Percentiles rank a stretch among this genome's conserved stretches.
These are phyloP conservation scores for Xenops minutus DNA, from an alignment of 2,797 vertebrate species.

Conservation along the genomic window DNA sequence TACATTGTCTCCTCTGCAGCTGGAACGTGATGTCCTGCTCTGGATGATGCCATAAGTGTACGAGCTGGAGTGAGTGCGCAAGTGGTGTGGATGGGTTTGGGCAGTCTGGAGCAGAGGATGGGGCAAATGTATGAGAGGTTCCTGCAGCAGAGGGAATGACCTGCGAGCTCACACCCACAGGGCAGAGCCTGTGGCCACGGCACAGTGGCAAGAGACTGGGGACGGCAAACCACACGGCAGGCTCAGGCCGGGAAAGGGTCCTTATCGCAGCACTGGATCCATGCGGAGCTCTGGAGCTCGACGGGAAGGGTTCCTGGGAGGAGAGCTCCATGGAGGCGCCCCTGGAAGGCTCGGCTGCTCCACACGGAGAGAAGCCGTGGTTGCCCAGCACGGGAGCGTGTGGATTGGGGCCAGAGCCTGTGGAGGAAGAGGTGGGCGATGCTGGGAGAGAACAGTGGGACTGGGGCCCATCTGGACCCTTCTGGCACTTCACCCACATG, in stretches of 20 bases:
- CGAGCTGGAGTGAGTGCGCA: accelerated
- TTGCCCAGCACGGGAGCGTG: accelerated
- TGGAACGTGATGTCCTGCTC: not conserved
- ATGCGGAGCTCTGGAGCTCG: accelerated
- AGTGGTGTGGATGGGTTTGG: accelerated
- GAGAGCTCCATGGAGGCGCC: not conserved
- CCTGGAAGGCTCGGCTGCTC: not conserved
- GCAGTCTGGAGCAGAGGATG: not conserved
- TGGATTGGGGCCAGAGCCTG: not conserved
- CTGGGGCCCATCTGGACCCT: accelerated
- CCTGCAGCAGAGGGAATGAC: accelerated
- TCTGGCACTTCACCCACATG: accelerated
- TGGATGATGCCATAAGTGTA: not conserved
- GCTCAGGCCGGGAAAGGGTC: not conserved
- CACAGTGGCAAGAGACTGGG: accelerated
- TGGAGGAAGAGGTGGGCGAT: not conserved
- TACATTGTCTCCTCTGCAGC: accelerated
- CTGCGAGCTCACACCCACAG: not conserved
- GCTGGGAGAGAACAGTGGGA: not conserved
- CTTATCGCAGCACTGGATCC: accelerated
- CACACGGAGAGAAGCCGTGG: accelerated
- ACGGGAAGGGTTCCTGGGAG: accelerated
- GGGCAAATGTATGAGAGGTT: accelerated
- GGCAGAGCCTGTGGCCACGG: not conserved
- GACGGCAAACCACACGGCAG: accelerated